A percentile compares a stretch with the other conserved stretches of the same genome.
Evolutionary conservation across 2,888 invertebrate species (phyloP).

Genomic region (Spodoptera exigua): DNA sequence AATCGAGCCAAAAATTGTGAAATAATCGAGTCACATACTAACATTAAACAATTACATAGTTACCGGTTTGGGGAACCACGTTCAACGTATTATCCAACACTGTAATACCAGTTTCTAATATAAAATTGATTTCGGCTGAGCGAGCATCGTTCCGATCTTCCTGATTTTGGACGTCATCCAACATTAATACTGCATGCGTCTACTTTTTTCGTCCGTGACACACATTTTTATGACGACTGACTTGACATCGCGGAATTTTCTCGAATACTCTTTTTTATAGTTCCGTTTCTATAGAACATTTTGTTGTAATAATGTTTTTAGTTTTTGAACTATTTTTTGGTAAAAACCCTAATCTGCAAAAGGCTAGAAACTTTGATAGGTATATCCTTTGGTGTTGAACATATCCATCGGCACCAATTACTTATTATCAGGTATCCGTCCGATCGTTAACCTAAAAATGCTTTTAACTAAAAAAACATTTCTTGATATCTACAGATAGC

Average conservation of each 20-base stretch:
- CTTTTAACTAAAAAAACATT: too few species aligned
- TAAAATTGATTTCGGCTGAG: constrained; percentile 71
- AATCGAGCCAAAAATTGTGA: not conserved
- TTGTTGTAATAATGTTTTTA: not conserved
- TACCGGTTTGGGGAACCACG: constrained; percentile 46
- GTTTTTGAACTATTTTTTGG: not conserved
- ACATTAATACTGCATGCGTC: constrained; percentile 57
- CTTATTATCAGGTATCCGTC: too few species aligned
- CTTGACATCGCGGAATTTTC: constrained; percentile 49
- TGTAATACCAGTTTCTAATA: constrained; percentile 60
- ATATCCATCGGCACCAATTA: too few species aligned
- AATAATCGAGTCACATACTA: constrained; percentile 34
- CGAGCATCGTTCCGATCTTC: constrained; percentile 54
- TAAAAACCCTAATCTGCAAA: not conserved
- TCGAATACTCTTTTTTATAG: constrained; percentile 47
- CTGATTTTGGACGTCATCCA: constrained; percentile 68
- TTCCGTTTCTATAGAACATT: not conserved
- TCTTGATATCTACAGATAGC: too few species aligned
- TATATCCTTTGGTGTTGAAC: too few species aligned
- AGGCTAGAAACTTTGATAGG: too few species aligned
- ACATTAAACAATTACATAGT: constrained; percentile 36
- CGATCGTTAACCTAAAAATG: too few species aligned
- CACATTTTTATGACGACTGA: constrained; percentile 62
- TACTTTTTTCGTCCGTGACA: constrained; percentile 62
- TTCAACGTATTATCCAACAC: constrained; percentile 55